Percentiles rank a stretch among this genome's conserved stretches.
phyloP scores from a whole-genome alignment of 2,888 invertebrate genomes.

The Trichopoda pennipes region DNA sequence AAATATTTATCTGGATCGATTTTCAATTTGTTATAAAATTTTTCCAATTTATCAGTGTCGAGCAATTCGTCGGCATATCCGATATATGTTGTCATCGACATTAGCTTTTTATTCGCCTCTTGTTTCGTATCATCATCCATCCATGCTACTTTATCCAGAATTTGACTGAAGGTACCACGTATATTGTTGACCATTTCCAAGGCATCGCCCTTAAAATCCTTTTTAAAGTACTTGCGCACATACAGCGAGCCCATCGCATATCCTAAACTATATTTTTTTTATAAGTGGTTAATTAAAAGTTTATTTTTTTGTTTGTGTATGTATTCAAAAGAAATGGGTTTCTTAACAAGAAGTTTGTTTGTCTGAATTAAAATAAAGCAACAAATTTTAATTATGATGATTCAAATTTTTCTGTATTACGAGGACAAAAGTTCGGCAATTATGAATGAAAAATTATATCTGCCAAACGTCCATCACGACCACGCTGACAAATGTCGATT shows the following conservation, averaged over 20 bases:
- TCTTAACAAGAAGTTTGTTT: too few species aligned
- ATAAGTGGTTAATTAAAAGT: too few species aligned
- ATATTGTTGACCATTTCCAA: conserved; percentile 94
- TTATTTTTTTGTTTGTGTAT: too few species aligned
- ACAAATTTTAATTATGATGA: too few species aligned
- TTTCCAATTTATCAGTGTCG: conserved; percentile 88
- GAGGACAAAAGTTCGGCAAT: too few species aligned
- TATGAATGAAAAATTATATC: too few species aligned
- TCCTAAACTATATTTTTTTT: too few species aligned
- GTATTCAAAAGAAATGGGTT: too few species aligned
- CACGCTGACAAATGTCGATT: too few species aligned
- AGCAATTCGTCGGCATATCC: conserved; percentile 95
- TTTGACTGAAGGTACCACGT: conserved; percentile 89
- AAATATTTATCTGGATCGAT: conserved; percentile 87
- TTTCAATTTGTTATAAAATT: conserved; percentile 89
- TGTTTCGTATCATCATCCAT: conserved; percentile 92
- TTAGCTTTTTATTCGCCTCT: conserved; percentile 89
- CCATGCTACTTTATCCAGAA: conserved; percentile 91
- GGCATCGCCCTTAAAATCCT: conserved; percentile 91
- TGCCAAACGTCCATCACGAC: too few species aligned
- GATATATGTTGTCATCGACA: conserved; percentile 92
- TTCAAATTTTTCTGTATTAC: too few species aligned
- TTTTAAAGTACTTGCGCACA: conserved; percentile 92
- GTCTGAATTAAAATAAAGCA: too few species aligned
- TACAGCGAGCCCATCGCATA: conserved; percentile 92